phyloP scores from a whole-genome alignment of 2,113 vertebrate genomes.

The Peromyscus maniculatus region DNA sequence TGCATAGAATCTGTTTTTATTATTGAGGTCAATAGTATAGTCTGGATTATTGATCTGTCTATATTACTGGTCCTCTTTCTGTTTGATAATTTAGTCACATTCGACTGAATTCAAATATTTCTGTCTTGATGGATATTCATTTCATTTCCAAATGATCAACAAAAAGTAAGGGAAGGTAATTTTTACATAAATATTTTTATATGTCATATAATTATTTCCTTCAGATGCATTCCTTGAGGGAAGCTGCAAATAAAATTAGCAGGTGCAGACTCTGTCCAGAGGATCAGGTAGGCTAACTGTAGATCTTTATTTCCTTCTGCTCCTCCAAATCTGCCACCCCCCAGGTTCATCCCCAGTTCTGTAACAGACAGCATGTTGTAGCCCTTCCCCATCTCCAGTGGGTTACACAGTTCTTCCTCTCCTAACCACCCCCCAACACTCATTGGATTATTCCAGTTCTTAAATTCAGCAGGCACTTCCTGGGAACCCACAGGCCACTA shows the following conservation, averaged over 20 bases:
- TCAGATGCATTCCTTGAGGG: neutral
- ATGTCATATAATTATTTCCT: neutral
- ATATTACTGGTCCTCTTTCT: neutral
- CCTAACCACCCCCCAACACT: accelerated
- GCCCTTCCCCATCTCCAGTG: neutral
- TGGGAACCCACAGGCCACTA: neutral
- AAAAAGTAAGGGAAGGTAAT: neutral
- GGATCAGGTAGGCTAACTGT: neutral
- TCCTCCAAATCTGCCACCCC: neutral
- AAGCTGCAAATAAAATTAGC: neutral
- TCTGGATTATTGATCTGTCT: neutral
- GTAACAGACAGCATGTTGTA: neutral
- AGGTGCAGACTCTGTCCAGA: neutral
- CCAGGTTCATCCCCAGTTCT: neutral
- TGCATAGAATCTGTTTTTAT: neutral
- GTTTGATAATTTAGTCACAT: neutral
- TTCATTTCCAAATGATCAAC: neutral
- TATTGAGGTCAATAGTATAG: neutral
- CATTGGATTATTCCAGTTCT: neutral
- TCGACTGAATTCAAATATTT: neutral
- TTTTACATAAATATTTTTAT: neutral
- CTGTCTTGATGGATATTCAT: neutral
- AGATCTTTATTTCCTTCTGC: neutral
- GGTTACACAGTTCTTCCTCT: neutral
- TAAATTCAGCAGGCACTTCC: neutral